Evolutionary conservation across 2,113 vertebrate species (phyloP), one percentile per base, ranked within the genome.

Genomic region (Corythoichthys haematopterus): DNA sequence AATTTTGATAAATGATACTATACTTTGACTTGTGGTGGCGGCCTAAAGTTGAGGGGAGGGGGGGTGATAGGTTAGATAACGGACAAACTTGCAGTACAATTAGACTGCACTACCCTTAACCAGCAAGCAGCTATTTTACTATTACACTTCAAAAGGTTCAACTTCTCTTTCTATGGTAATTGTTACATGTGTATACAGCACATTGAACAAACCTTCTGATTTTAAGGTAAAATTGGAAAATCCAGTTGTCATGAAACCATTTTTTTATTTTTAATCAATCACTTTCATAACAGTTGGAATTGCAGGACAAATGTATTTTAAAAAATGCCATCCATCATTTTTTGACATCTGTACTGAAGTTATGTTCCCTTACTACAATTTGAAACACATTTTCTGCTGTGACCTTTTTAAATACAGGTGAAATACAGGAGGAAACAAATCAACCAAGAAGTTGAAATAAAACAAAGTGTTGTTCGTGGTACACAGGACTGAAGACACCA

Each of bases 401-500:
- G 80, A 85, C 82, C 74, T 74, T 79, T 83, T 65, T 46, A 12
- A 8, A 64, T 76, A 67, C 35, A 16, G 58, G 50, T 38, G 50
- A 81, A 81, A 79, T 33, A 61, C 35, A 66, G 40, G 9, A 12
- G 66, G 40, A 62, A 64, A 65, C 48, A 68, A 13, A 36, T 58
- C n/a, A 57, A 47, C n/a, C 20, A 20, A 47, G 38, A 64, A 15
- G 37, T 38, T 64, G 43, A 47, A 9, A 1, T 6, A 35, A 0
- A 12, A 14, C 56, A 51, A 2, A 1, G 33, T 46, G n/a, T 73
- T 35, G 13, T 47, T 43, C 8, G 10, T 28, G 59, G 50, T 61
- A 43, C 6, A 53, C 7, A 37, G 45, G 37, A 55, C 45, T 7
- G 13, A 69, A 40, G 48, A 58, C 64, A 55, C 61, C 65, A 52